Base-by-base conservation (phyloP, 2,113 vertebrate genomes). In the Coracopsis vasa region DNA sequence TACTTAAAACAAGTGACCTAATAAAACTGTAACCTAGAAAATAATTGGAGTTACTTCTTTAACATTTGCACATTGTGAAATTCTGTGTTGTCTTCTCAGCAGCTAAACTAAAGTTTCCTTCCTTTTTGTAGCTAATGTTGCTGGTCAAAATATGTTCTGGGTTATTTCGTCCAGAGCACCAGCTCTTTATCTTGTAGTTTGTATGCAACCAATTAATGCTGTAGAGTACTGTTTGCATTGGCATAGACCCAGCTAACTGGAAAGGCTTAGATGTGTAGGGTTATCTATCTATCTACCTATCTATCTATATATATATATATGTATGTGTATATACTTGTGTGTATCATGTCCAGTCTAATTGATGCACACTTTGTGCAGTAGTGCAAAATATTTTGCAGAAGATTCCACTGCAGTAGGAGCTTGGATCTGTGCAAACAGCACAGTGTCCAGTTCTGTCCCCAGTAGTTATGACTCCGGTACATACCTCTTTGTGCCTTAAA, bases 361-460 rank as follows among this genome's bases (percentile, higher is more conserved):
- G 88, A 78, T 91, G 73, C 90, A 75, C 75, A 37, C 53, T 92
- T 88, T 75, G 39, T 88, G 77, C 66, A 95, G 81, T 60, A 9
- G 6, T 21, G 6, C 31, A 75, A 56, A 95, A 77, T 70, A 61
- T 81, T 64, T 80, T 90, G 42, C n/a, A 66, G 17, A 83, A 72
- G 11, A 41, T 56, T 90, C 19, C 54, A 45, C 18, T 86, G 50
- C 85, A 65, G 71, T 67, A 96, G 87, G 74, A 78, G 80, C 84
- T 92, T 92, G 42, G 54, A 53, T 95, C 61, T 92, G 61, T 92
- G 82, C 94, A 79, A 91, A 67, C 94, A 95, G 11, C 93, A 92
- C 94, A 93, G 67, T 90, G 90, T 95, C 95, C 96, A 96, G 94
- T 80, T 97, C 92, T 95, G 94, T 88, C 92, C 39, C 66, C 8